phyloP scores from a whole-genome alignment of 2,797 vertebrate species.

The Cuniculus paca region DNA sequence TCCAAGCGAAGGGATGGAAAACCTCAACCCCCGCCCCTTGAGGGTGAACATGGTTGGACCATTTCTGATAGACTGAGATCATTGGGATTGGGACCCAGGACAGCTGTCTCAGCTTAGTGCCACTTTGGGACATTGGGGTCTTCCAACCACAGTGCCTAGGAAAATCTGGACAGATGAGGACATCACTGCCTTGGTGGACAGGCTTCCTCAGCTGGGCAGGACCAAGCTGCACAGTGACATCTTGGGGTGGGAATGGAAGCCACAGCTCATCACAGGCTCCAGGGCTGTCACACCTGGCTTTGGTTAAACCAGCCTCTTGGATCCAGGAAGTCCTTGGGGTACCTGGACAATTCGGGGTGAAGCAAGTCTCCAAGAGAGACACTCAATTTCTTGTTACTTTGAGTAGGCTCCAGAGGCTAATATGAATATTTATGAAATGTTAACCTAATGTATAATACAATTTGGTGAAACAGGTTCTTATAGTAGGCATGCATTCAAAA shows the following conservation, averaged over 20 bases:
- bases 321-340: neutral
- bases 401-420: neutral
- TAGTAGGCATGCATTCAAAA: conserved; percentile 44
- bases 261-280: neutral
- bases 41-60: neutral
- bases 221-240: neutral
- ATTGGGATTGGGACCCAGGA: neutral
- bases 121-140: neutral
- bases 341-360: neutral
- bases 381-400: neutral
- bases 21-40: neutral
- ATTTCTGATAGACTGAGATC: neutral
- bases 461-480: neutral
- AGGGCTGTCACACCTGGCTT: neutral
- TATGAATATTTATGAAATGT: conserved; percentile 34
- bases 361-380: neutral
- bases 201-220: neutral
- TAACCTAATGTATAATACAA: conserved; percentile 24
- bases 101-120: neutral
- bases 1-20: neutral
- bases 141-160: neutral
- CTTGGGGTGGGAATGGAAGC: neutral
- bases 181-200: neutral
- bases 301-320: neutral
- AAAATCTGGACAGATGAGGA: neutral